Conservation (phyloP, 2,888 invertebrate genomes). For the Brachyptera risi region DNA sequence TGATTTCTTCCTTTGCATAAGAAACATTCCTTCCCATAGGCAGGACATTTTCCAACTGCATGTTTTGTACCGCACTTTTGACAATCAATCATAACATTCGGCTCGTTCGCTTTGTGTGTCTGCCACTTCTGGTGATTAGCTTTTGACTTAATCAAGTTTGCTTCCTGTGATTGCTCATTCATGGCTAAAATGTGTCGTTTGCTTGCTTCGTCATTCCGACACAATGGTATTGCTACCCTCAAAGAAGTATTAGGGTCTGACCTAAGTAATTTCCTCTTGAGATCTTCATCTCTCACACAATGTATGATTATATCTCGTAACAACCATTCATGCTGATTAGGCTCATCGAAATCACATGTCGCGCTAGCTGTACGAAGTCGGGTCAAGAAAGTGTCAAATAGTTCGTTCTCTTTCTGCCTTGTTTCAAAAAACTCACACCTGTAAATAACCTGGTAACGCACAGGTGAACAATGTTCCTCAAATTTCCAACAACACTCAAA, state of each 20-base stretch:
- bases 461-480: not conserved
- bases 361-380: not conserved
- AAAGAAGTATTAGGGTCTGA: no score
- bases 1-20: no score
- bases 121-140: no score
- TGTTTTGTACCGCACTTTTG: no score
- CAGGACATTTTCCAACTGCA: not conserved
- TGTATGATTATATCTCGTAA: not conserved
- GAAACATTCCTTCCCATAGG: no score
- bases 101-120: no score
- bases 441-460: not conserved
- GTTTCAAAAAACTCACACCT: not conserved
- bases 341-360: not conserved
- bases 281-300: not conserved
- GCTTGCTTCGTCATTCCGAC: not conserved
- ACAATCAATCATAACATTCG: no score
- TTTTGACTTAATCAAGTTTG: no score
- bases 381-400: conserved; percentile 4
- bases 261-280: no score
- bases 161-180: no score
- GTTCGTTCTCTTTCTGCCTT: not conserved
- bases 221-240: no score
- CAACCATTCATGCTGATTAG: no score
- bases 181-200: not conserved
- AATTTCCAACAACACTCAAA: not conserved